Percentiles rank a stretch among this genome's conserved stretches.
Evolutionary conservation across 2,113 vertebrate species (phyloP).

Genomic region (Sphaerodactylus townsendi): DNA sequence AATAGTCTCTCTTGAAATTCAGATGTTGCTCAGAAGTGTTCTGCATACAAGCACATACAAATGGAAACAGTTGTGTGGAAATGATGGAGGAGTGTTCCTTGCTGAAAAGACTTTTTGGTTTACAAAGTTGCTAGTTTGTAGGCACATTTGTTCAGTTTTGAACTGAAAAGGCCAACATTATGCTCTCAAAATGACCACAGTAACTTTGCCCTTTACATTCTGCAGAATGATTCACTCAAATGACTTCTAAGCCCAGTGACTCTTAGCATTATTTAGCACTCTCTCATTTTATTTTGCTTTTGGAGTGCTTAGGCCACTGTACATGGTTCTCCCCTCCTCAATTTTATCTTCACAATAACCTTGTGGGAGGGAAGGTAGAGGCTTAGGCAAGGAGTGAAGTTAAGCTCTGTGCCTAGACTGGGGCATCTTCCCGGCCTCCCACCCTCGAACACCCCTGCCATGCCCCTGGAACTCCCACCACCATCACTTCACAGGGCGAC

Average conservation of each 20-base stretch:
- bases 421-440: too few species aligned
- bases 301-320: too few species aligned
- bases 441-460: too few species aligned
- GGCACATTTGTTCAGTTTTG: constrained; percentile 15
- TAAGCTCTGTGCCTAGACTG: too few species aligned
- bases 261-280: too few species aligned
- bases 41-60: neutral
- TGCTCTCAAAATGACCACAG: constrained; percentile 4
- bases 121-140: constrained; percentile 1
- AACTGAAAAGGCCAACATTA: neutral
- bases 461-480: too few species aligned
- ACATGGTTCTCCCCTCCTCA: too few species aligned
- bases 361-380: too few species aligned
- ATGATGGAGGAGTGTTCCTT: constrained; percentile 23
- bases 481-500: too few species aligned
- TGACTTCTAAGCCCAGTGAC: neutral
- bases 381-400: too few species aligned
- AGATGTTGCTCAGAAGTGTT: neutral
- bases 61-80: neutral
- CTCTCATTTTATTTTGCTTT: too few species aligned
- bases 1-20: neutral
- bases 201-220: constrained; percentile 27
- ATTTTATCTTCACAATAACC: too few species aligned
- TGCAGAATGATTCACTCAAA: constrained; percentile 15
- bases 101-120: constrained; percentile 11